These are phyloP conservation scores for Desoria tigrina DNA, from an alignment of 2,888 invertebrate species.

Conservation along the genomic window DNA sequence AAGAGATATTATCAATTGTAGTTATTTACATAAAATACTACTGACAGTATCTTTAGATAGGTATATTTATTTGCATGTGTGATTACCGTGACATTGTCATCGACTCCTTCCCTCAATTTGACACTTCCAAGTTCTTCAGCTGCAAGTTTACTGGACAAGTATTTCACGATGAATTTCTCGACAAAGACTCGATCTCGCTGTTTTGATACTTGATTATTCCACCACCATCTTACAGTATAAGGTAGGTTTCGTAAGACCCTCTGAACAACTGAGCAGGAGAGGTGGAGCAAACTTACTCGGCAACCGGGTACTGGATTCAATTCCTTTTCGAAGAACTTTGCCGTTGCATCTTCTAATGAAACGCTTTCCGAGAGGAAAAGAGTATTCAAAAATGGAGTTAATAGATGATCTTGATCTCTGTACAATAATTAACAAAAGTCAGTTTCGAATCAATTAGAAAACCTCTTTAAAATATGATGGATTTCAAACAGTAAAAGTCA, in stretches of 20 bases:
- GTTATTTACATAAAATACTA: not conserved
- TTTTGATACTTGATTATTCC: slow-evolving; percentile 64
- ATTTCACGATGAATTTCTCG: slow-evolving; percentile 67
- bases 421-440: not conserved
- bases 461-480: not conserved
- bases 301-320: slow-evolving; percentile 25
- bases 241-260: slow-evolving; percentile 68
- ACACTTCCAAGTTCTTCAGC: slow-evolving; percentile 67
- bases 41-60: no score
- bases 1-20: no score
- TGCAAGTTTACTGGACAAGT: slow-evolving; percentile 68
- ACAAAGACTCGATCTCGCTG: slow-evolving; percentile 67
- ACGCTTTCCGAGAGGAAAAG: slow-evolving; percentile 29
- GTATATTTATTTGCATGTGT: no score
- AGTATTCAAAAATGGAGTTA: slow-evolving; percentile 34
- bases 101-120: slow-evolving; percentile 55
- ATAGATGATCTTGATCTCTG: slow-evolving; percentile 46
- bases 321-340: slow-evolving; percentile 40
- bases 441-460: slow-evolving; percentile 17
- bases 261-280: slow-evolving; percentile 69
- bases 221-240: slow-evolving; percentile 76
- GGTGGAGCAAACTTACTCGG: slow-evolving; percentile 54
- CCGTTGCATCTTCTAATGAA: slow-evolving; percentile 25
- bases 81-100: slow-evolving; percentile 50
- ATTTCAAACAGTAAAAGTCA: slow-evolving; percentile 11